These are phyloP conservation scores for Tenebrio molitor DNA, from an alignment of 1,140 invertebrate genomes.

Conservation along the genomic window DNA sequence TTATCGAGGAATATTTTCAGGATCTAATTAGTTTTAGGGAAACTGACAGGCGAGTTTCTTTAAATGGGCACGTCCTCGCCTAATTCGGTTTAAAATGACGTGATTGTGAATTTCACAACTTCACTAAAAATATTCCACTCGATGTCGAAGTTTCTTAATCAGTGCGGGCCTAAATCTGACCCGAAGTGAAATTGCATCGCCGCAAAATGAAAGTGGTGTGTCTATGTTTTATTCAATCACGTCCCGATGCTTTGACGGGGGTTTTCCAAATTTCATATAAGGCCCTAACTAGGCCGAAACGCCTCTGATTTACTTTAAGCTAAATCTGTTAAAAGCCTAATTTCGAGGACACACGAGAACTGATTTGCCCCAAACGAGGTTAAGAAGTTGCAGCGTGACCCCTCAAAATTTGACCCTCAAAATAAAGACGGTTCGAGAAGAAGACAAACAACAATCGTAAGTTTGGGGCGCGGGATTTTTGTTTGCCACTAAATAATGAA, in stretches of 20 bases:
- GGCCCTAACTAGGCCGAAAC: not conserved
- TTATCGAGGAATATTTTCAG: conserved; percentile 25
- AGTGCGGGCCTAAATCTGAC: not conserved
- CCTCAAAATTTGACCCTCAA: no score
- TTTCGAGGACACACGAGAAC: conserved; percentile 16
- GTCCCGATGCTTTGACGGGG: conserved; percentile 7
- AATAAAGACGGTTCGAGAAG: no score
- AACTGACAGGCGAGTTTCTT: conserved; percentile 7
- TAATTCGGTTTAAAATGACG: conserved; percentile 11
- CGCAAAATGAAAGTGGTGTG: conserved; percentile 15
- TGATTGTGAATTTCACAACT: conserved; percentile 22
- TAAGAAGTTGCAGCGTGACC: not conserved
- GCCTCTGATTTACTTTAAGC: conserved; percentile 11
- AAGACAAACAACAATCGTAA: no score
- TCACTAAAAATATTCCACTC: not conserved
- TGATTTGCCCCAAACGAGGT: not conserved
- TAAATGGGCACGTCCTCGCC: conserved; percentile 10
- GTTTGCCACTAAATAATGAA: no score
- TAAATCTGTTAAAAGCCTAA: conserved; percentile 9
- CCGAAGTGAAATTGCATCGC: conserved; percentile 11
- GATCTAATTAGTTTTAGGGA: conserved; percentile 27
- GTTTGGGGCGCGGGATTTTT: no score
- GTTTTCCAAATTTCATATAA: conserved; percentile 38
- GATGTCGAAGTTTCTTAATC: conserved; percentile 12
- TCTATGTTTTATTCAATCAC: conserved; percentile 34